Base-by-base conservation (phyloP, 2,797 vertebrate species). In the Mastacembelus armatus region DNA sequence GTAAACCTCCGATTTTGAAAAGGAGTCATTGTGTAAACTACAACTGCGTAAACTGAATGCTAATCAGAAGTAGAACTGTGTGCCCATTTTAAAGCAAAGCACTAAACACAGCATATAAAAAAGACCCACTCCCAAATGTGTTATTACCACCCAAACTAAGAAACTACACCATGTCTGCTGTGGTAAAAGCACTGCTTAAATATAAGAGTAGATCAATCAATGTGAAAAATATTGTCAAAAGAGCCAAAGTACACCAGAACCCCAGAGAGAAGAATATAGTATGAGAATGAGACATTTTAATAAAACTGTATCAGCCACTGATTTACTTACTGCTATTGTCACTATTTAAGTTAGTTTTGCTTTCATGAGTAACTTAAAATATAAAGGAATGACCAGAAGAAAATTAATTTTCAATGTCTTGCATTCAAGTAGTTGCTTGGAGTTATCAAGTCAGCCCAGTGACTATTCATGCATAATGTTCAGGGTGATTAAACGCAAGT, bases 21-120 rank as follows among this genome's bases (percentile, higher is more conserved):
- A 62, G 14, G 47, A 58, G 33, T 52, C 29, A n/a, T n/a, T 50
- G 21, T 33, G 30, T 22, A 50, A 63, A 72, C 16, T 51, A 29
- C 32, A 39, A 70, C 24, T 47, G n/a, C 55, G n/a, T n/a, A n/a
- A n/a, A 10, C 10, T 18, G 61, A 40, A 66, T 45, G 47, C n/a
- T 36, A 57, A 66, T 63, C 29, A 50, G 29, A 42, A 39, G 29
- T 29, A 39, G 11, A 62, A 38, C 11, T 12, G 22, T 18, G 40
- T 36, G 54, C 4, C 33, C 62, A 57, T 51, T 35, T 40, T 16
- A 18, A 47, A 24, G 59, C 47, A 58, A 67, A 48, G 35, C 30
- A 39, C 29, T 42, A 50, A 10, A 40, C 21, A 47, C n/a, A n/a
- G n/a, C 4, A 39, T 52, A 16, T 16, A 8, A 42, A 29, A 33